Evolutionary conservation across 2,113 vertebrate species (phyloP).

Genomic region (Silurus meridionalis): DNA sequence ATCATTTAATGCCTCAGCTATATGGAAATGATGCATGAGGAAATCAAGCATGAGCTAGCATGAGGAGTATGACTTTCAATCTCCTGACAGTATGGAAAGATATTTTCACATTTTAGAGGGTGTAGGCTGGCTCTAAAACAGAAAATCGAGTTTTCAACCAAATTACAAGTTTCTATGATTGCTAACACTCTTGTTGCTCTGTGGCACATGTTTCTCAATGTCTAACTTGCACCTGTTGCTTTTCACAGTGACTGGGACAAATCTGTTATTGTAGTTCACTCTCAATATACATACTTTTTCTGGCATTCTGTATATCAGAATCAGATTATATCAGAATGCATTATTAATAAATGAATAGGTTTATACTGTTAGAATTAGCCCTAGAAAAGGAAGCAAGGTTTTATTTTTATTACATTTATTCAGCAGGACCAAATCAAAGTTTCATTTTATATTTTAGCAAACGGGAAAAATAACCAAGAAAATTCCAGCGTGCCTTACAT

Average conservation of each 20-base stretch:
- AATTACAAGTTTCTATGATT: neutral
- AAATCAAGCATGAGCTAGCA: constrained; percentile 57
- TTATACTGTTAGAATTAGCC: neutral
- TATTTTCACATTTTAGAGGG: neutral
- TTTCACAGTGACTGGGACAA: neutral
- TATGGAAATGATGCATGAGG: constrained; percentile 58
- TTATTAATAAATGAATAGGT: neutral
- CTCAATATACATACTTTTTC: neutral
- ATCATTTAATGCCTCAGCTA: constrained; percentile 47
- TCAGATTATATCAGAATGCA: neutral
- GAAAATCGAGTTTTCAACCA: neutral
- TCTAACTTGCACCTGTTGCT: neutral
- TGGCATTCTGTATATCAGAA: too few species aligned
- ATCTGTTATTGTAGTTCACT: neutral
- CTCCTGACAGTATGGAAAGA: neutral
- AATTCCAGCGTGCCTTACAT: too few species aligned
- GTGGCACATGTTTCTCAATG: neutral
- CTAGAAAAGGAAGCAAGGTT: neutral
- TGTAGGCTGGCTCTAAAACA: neutral
- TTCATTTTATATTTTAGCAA: too few species aligned
- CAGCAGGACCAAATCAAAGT: too few species aligned
- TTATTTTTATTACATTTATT: neutral
- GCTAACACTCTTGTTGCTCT: neutral
- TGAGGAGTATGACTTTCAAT: constrained; percentile 4
- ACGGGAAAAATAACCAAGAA: too few species aligned